A percentile compares a stretch with the other conserved stretches of the same genome.
Evolutionary conservation across 2,797 vertebrate species (phyloP).

Genomic region (Melopsittacus undulatus): DNA sequence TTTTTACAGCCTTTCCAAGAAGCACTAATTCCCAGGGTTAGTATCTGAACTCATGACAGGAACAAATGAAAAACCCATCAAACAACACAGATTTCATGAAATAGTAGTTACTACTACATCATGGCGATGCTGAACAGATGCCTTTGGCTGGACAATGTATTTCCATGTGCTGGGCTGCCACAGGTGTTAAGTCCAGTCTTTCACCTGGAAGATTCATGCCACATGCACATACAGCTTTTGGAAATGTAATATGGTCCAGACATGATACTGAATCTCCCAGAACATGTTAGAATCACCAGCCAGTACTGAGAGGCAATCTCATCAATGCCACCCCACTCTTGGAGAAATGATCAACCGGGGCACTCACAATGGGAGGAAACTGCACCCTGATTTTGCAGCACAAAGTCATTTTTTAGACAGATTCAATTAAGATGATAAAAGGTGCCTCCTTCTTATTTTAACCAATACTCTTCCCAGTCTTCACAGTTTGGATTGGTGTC

Average conservation of each 20-base stretch:
- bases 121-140: neutral
- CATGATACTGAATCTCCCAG: accelerated
- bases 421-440: neutral
- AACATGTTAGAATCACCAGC: neutral
- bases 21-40: neutral
- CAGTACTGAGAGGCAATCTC: neutral
- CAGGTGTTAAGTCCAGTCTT: neutral
- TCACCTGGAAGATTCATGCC: neutral
- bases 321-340: neutral
- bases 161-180: neutral
- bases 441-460: neutral
- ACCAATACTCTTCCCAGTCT: neutral
- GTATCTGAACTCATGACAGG: neutral
- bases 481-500: neutral
- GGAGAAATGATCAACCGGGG: neutral
- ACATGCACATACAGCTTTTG: neutral
- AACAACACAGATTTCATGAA: neutral
- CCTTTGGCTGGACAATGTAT: neutral
- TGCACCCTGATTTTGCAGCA: neutral
- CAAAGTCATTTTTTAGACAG: neutral
- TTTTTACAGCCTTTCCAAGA: neutral
- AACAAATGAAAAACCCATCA: neutral
- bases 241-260: neutral
- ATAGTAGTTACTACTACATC: neutral
- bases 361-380: neutral